phyloP scores from a whole-genome alignment of 1,140 invertebrate genomes.

The Danaus melanippus region DNA sequence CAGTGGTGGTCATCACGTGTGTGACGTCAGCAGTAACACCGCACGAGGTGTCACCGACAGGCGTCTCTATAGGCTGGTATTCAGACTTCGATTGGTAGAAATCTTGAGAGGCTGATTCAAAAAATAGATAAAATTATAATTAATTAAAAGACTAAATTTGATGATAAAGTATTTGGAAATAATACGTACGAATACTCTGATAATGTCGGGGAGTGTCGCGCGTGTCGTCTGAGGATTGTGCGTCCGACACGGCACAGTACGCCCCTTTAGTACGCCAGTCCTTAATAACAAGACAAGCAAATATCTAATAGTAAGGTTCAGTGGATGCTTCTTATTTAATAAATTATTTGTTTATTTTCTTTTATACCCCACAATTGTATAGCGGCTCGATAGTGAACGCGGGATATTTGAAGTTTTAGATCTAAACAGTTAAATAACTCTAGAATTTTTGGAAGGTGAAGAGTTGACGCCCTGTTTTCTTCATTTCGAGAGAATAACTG shows the following conservation, averaged over 20 bases:
- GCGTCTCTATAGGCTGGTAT: constrained; percentile 1
- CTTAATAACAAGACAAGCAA: constrained; percentile 14
- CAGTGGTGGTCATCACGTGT: constrained; percentile 1
- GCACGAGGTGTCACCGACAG: constrained; percentile 2
- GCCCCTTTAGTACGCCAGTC: constrained; percentile 66
- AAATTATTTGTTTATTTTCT: too few species aligned
- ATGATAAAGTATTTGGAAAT: too few species aligned
- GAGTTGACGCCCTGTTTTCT: too few species aligned
- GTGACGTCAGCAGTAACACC: constrained; percentile 7
- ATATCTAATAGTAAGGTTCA: too few species aligned
- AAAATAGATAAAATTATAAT: background rate
- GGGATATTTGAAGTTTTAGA: too few species aligned
- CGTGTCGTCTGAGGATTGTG: constrained; percentile 33
- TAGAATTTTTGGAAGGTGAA: too few species aligned
- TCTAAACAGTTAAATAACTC: too few species aligned
- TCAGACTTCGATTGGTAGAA: background rate
- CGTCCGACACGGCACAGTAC: constrained; percentile 51
- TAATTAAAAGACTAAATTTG: constrained; percentile 1
- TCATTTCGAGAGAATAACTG: too few species aligned
- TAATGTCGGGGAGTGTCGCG: constrained; percentile 3
- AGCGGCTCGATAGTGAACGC: too few species aligned
- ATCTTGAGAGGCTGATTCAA: background rate
- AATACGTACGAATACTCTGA: too few species aligned
- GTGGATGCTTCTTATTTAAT: too few species aligned
- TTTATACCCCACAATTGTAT: too few species aligned